These are phyloP conservation scores for Anoura caudifer DNA, from an alignment of 2,113 vertebrate genomes.

Conservation along the genomic window DNA sequence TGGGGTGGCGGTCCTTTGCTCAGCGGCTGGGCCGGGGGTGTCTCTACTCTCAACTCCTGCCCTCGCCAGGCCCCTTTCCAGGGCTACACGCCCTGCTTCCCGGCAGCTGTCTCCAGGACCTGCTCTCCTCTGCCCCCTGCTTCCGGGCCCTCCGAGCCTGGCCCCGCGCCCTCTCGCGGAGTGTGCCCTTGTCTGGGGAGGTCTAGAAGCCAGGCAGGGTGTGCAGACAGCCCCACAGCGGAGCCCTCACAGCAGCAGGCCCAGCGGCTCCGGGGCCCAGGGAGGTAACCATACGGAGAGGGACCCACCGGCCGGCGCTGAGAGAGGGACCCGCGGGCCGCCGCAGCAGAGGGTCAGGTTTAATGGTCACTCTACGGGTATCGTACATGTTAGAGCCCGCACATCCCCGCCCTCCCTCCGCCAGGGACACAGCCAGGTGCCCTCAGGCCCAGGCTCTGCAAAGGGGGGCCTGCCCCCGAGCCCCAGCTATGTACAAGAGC, in stretches of 20 bases:
- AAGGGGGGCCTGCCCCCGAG: conserved; percentile 72
- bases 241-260: neutral
- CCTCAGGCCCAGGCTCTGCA: conserved; percentile 48
- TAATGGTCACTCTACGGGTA: conserved; percentile 66
- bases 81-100: accelerated
- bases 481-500: conserved; percentile 57
- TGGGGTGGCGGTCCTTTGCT: neutral
- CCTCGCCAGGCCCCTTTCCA: accelerated
- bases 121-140: no score
- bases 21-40: accelerated
- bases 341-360: conserved; percentile 38
- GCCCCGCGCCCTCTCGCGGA: neutral
- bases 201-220: neutral
- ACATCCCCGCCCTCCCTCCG: neutral
- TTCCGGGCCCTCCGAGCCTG: neutral
- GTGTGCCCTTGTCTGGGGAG: neutral
- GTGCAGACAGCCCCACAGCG: neutral
- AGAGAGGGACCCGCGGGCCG: neutral
- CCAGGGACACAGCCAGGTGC: conserved; percentile 23
- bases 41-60: neutral
- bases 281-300: no score
- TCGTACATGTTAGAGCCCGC: conserved; percentile 38
- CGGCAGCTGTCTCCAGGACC: neutral
- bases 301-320: no score
- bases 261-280: conserved; percentile 7